These are phyloP conservation scores for Cyprinodon tularosa DNA, from an alignment of 2,113 vertebrate genomes.

Conservation along the genomic window DNA sequence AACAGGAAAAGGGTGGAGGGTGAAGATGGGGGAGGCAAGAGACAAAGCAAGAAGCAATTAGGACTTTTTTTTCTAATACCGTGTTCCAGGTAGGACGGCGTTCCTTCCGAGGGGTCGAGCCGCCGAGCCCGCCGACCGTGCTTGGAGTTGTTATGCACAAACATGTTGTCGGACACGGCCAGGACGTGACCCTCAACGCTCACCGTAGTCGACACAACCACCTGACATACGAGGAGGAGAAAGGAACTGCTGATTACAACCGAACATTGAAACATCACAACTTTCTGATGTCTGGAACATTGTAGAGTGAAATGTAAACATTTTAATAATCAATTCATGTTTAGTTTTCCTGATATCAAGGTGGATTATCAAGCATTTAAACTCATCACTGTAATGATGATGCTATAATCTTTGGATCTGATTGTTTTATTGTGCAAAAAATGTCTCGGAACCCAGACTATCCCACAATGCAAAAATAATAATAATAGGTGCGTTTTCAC, in stretches of 20 bases:
- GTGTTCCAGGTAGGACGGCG: conserved; percentile 73
- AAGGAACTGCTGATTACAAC: neutral
- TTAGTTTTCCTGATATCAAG: neutral
- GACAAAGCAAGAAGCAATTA: conserved; percentile 39
- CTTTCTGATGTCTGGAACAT: neutral
- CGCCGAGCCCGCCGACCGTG: conserved; percentile 74
- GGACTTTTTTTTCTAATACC: conserved; percentile 59
- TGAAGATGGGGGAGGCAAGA: conserved; percentile 11
- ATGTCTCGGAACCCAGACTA: too few relatives aligned
- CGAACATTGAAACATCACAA: neutral
- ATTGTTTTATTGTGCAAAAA: too few relatives aligned
- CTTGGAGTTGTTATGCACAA: conserved; percentile 97
- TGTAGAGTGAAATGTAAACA: neutral
- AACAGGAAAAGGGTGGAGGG: conserved; percentile 6
- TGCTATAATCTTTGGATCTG: too few relatives aligned
- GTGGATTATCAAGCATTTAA: neutral
- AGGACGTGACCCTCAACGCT: conserved; percentile 88
- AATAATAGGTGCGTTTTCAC: too few relatives aligned
- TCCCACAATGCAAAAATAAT: too few relatives aligned
- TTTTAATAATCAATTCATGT: neutral
- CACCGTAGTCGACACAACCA: conserved; percentile 78
- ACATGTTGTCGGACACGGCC: conserved; percentile 97
- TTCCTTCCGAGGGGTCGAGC: conserved; percentile 75
- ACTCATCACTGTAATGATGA: too few relatives aligned
- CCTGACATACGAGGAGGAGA: conserved; percentile 45